Evolutionary conservation across 2,888 invertebrate genomes (phyloP).

Genomic region (Rhagophthalmus giganteus): DNA sequence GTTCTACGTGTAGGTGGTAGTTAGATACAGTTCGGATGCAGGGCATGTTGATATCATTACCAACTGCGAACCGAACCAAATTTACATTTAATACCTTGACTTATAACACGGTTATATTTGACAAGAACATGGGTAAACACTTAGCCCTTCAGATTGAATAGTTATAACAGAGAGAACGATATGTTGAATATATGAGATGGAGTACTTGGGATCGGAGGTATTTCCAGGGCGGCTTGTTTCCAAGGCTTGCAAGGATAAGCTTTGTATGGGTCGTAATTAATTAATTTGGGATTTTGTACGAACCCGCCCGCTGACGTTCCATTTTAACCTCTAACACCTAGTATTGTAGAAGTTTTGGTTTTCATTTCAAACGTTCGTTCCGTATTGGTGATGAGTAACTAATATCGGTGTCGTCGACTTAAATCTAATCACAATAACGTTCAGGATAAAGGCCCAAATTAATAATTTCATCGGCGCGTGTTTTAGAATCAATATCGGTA

Average conservation of each 20-base stretch:
- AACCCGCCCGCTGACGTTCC: conserved; percentile 30
- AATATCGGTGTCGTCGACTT: background rate
- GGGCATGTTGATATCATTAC: conserved; percentile 19
- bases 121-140: conserved; percentile 27
- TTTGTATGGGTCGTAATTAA: conserved; percentile 37
- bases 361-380: conserved; percentile 10
- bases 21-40: conserved; percentile 9
- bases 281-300: conserved; percentile 34
- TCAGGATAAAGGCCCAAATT: no score
- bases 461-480: no score
- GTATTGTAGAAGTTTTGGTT: conserved; percentile 20
- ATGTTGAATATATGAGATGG: conserved; percentile 14
- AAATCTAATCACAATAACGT: no score
- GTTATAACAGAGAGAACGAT: conserved; percentile 17
- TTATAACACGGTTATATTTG: conserved; percentile 26
- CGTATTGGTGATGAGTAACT: background rate
- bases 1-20: no score
- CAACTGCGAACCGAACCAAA: conserved; percentile 23
- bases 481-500: no score
- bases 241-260: conserved; percentile 26
- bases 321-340: conserved; percentile 22
- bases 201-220: conserved; percentile 11
- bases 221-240: conserved; percentile 20
- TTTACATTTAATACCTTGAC: conserved; percentile 28
- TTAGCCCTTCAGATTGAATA: conserved; percentile 18